phyloP scores from a whole-genome alignment of 1,140 invertebrate genomes.

The Phortica variegata region DNA sequence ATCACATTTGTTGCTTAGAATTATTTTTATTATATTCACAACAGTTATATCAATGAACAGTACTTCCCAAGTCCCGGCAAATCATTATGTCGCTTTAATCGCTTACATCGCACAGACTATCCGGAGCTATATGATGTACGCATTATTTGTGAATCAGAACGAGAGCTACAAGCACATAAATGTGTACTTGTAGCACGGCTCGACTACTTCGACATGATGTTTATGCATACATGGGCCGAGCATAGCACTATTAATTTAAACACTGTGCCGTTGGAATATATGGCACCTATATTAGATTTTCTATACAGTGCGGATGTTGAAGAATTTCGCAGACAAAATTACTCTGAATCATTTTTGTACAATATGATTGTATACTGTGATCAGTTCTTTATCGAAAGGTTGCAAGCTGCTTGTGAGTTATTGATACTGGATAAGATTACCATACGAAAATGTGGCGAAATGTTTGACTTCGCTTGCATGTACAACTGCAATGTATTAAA shows the following conservation, averaged over 20 bases:
- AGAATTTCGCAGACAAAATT: constrained; percentile 58
- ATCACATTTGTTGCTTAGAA: not conserved
- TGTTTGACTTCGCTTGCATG: constrained; percentile 64
- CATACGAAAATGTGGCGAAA: constrained; percentile 67
- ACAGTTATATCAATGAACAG: constrained; percentile 18
- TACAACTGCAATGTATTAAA: constrained; percentile 66
- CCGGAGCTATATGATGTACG: constrained; percentile 64
- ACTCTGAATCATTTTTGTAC: constrained; percentile 59
- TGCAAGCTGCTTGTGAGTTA: constrained; percentile 66
- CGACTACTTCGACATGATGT: constrained; percentile 74
- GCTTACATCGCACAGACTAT: constrained; percentile 38
- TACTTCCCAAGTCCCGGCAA: constrained; percentile 15
- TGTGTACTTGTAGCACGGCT: constrained; percentile 68
- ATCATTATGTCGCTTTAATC: constrained; percentile 24
- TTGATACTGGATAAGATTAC: constrained; percentile 62
- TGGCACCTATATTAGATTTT: constrained; percentile 65
- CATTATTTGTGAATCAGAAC: constrained; percentile 60
- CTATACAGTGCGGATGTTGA: constrained; percentile 64
- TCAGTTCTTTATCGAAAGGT: constrained; percentile 64
- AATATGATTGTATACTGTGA: constrained; percentile 68
- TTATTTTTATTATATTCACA: too few species aligned
- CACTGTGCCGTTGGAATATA: constrained; percentile 44
- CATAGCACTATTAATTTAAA: constrained; percentile 54
- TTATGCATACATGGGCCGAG: constrained; percentile 67
- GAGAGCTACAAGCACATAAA: constrained; percentile 66